A percentile compares a stretch with the other conserved stretches of the same genome.
These are phyloP conservation scores for Tinea pellionella DNA, from an alignment of 2,888 invertebrate species.

Conservation along the genomic window DNA sequence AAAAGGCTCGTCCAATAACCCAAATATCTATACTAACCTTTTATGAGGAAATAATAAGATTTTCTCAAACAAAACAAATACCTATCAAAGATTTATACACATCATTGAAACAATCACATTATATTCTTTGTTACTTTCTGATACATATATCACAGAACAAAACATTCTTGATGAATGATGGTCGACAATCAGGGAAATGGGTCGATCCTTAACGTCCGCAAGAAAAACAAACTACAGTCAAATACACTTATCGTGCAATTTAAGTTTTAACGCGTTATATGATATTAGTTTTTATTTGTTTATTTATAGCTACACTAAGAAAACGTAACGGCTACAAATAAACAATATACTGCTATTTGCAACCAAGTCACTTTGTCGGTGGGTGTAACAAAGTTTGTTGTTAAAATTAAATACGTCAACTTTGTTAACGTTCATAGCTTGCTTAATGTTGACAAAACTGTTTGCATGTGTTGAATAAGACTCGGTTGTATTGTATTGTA, in stretches of 20 bases:
- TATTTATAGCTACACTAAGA: no score
- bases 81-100: background rate
- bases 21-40: background rate
- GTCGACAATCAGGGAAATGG: conserved; percentile 16
- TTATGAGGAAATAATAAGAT: background rate
- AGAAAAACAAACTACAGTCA: conserved; percentile 6
- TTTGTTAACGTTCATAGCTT: no score
- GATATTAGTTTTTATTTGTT: background rate
- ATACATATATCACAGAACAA: conserved; percentile 17
- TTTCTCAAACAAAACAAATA: background rate
- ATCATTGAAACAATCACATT: conserved; percentile 3
- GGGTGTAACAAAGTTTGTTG: no score
- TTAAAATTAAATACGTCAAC: no score
- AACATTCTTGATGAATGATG: conserved; percentile 17
- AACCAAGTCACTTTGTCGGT: no score
- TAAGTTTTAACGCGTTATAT: background rate
- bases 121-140: background rate
- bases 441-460: no score
- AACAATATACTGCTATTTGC: no score
- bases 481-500: no score
- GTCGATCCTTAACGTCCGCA: conserved; percentile 12
- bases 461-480: no score
- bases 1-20: background rate
- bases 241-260: background rate
- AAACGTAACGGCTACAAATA: no score